Base-by-base conservation (phyloP, 2,888 invertebrate species). In the Notodromas monacha region DNA sequence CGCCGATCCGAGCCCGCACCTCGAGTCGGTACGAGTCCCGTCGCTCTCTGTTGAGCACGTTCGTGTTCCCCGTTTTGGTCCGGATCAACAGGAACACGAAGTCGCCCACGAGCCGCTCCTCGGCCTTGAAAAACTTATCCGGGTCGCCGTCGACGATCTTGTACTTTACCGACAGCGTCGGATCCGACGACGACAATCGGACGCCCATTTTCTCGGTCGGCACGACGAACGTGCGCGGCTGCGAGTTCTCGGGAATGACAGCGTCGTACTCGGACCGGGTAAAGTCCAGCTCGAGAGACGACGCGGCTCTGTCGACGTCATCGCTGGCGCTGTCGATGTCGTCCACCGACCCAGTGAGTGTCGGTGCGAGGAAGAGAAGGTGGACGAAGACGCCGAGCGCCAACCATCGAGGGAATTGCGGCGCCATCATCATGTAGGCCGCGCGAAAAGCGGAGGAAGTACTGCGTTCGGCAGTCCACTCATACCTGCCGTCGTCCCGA, bases 41-140 rank as follows among this genome's bases (percentile, higher is more conserved):
- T 32, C 81, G 63, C 50, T 92, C 92, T 36, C 92, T 63, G 52
- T 92, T 92, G 35, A 92, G 55, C 38, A 81, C 76, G 42, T 74
- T 70, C 37, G 68, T 64, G 45, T 65, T 65, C 27, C 72, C 73
- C 34, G 81, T 73, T 45, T 76, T 63, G 37, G 77, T 81, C 42
- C 86, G 61, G 35, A 92, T 63, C 32, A 69, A 58, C 32, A 89
- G 58, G 51, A 92, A 92, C 48, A 76, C 77, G 55, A 86, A 84
- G 53, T 89, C 81, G 26, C 89, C 89, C 31, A 89, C 68, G 35
- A 64, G 55, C 35, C 68, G 60, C 40, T 74, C 69, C 47, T 86
- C 84, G 5, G 76, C 76, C 48, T 77, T 79, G 54, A 89, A 89
- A 45, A 84, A 68, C 45, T 68, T 69, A 44, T 76, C 73, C 31